A percentile compares a stretch with the other conserved stretches of the same genome.
These are phyloP conservation scores for Danio rerio DNA, from an alignment of 2,113 vertebrate genomes.

Conservation along the genomic window DNA sequence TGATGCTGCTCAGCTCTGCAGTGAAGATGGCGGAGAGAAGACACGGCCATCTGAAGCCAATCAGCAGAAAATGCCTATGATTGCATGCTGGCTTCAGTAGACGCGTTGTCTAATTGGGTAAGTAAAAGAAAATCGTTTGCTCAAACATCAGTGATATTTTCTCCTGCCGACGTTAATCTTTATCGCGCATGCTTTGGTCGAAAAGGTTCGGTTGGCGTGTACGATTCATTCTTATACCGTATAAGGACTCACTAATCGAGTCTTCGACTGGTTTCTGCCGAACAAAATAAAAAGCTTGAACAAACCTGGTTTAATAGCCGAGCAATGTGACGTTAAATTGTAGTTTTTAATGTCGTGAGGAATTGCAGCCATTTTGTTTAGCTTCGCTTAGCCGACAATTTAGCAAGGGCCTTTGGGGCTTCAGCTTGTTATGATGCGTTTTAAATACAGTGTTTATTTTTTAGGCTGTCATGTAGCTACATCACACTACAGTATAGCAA, in stretches of 20 bases:
- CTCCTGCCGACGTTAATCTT: background rate
- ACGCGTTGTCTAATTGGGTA: conserved; percentile 27
- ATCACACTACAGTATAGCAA: too few species aligned
- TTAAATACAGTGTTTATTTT: background rate
- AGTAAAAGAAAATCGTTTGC: background rate
- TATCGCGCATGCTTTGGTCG: background rate
- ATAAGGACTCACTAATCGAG: background rate
- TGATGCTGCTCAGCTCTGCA: conserved; percentile 12
- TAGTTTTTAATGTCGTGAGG: background rate
- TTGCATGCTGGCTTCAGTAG: background rate
- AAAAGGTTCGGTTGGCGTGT: background rate
- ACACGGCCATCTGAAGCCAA: conserved; percentile 14
- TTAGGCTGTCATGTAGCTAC: background rate
- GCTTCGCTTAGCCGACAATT: background rate
- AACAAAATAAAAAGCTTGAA: background rate
- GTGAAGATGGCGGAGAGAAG: conserved; percentile 54
- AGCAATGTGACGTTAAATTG: too few species aligned
- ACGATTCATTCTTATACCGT: background rate
- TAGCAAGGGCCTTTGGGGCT: conserved; percentile 22
- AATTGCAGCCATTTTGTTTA: background rate
- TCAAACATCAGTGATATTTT: background rate
- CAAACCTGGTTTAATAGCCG: background rate
- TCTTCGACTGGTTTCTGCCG: background rate
- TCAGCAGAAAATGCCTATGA: background rate
- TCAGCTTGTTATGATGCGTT: background rate